These are phyloP conservation scores for Euglossa dilemma DNA, from an alignment of 1,140 invertebrate genomes.

Conservation along the genomic window DNA sequence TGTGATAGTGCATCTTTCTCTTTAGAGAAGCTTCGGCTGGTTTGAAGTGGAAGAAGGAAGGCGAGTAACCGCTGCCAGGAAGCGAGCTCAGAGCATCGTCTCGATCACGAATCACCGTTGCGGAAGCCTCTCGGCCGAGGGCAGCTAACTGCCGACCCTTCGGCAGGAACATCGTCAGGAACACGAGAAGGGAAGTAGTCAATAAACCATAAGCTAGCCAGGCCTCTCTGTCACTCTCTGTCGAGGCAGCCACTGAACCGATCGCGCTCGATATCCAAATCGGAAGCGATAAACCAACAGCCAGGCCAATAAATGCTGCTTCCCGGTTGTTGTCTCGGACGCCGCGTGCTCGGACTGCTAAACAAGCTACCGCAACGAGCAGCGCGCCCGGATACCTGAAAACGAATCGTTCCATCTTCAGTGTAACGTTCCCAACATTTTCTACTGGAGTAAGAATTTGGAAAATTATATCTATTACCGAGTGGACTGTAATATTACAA, in stretches of 20 bases:
- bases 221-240: conserved; percentile 91
- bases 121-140: conserved; percentile 88
- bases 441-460: too few species aligned
- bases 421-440: not conserved
- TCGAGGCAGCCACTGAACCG: conserved; percentile 85
- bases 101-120: conserved; percentile 78
- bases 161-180: conserved; percentile 96
- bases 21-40: conserved; percentile 89
- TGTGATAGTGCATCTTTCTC: conserved; percentile 82
- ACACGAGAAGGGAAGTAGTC: conserved; percentile 90
- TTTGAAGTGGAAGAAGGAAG: conserved; percentile 95
- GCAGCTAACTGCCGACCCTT: conserved; percentile 95
- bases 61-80: conserved; percentile 92
- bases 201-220: conserved; percentile 94
- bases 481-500: too few species aligned
- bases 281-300: conserved; percentile 91
- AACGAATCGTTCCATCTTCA: not conserved
- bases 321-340: conserved; percentile 97
- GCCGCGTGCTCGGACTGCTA: conserved; percentile 92
- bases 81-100: conserved; percentile 87
- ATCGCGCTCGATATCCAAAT: conserved; percentile 91
- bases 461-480: too few species aligned
- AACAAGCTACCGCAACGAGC: conserved; percentile 91
- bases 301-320: conserved; percentile 93
- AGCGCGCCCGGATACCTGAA: conserved; percentile 90